These are phyloP conservation scores for Agrypnus murinus DNA, from an alignment of 2,888 invertebrate genomes.

Conservation along the genomic window DNA sequence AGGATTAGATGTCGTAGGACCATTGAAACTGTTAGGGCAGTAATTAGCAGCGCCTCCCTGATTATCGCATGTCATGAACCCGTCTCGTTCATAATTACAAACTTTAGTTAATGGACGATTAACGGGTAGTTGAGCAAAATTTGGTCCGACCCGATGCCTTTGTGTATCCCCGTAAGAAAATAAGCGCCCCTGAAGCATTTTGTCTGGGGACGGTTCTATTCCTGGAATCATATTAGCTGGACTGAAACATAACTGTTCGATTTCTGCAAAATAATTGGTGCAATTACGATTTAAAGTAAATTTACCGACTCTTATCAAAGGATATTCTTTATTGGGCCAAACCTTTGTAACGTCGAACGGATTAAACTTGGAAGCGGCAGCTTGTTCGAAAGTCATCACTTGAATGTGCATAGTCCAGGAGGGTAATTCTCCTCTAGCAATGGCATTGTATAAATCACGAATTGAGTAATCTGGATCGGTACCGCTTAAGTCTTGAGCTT, in stretches of 20 bases:
- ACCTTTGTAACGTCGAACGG: conserved; percentile 96
- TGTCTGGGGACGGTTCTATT: conserved; percentile 93
- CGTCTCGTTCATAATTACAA: conserved; percentile 91
- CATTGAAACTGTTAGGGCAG: conserved; percentile 96
- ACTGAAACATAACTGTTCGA: conserved; percentile 93
- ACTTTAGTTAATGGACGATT: conserved; percentile 91
- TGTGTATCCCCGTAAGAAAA: conserved; percentile 95
- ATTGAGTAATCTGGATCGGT: conserved; percentile 92
- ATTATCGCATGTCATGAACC: conserved; percentile 83
- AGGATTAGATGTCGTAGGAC: conserved; percentile 78
- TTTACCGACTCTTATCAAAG: conserved; percentile 91
- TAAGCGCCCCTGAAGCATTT: conserved; percentile 91
- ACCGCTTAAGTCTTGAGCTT: conserved; percentile 81
- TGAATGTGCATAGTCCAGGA: conserved; percentile 90
- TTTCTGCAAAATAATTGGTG: conserved; percentile 93
- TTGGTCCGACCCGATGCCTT: conserved; percentile 90
- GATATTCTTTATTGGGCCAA: conserved; percentile 92
- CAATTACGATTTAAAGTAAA: conserved; percentile 91
- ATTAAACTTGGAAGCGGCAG: conserved; percentile 85
- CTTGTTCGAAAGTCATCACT: conserved; percentile 91
- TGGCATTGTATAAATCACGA: conserved; percentile 92
- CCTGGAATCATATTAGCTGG: conserved; percentile 93
- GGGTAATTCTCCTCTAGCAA: conserved; percentile 81
- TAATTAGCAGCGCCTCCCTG: conserved; percentile 95
- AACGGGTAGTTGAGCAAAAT: conserved; percentile 94